Percentiles rank a stretch among this genome's conserved stretches.
Evolutionary conservation across 2,797 vertebrate species (phyloP).

Genomic region (Cyclopterus lumpus): DNA sequence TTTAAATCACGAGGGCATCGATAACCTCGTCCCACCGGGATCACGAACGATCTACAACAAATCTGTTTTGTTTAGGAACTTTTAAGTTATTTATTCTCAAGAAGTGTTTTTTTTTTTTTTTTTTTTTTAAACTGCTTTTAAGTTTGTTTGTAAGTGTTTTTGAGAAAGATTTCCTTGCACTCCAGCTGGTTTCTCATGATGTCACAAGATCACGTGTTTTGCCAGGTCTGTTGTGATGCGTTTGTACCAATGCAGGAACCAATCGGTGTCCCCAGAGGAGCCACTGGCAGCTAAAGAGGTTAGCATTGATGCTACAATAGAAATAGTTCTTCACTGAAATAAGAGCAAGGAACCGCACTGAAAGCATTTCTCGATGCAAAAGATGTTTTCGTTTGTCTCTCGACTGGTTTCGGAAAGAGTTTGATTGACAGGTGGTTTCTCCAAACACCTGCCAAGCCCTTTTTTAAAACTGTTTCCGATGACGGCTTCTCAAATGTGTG

Average conservation of each 20-base stretch:
- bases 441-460: neutral
- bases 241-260: neutral
- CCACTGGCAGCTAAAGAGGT: neutral
- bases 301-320: neutral
- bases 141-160: neutral
- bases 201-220: neutral
- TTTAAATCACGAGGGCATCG: conserved; percentile 38
- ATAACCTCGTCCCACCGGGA: neutral
- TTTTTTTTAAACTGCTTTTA: too few species aligned
- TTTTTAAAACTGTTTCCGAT: neutral
- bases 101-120: neutral
- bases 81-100: neutral
- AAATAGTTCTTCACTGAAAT: neutral
- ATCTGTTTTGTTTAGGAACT: neutral
- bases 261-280: neutral
- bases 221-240: neutral
- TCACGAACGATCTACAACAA: neutral
- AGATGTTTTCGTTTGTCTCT: neutral
- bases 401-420: neutral
- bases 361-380: neutral
- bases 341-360: neutral
- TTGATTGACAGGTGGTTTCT: neutral
- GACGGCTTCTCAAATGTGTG: neutral
- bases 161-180: neutral
- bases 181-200: neutral